phyloP scores from a whole-genome alignment of 1,140 invertebrate genomes.

The Orius insidiosus region DNA sequence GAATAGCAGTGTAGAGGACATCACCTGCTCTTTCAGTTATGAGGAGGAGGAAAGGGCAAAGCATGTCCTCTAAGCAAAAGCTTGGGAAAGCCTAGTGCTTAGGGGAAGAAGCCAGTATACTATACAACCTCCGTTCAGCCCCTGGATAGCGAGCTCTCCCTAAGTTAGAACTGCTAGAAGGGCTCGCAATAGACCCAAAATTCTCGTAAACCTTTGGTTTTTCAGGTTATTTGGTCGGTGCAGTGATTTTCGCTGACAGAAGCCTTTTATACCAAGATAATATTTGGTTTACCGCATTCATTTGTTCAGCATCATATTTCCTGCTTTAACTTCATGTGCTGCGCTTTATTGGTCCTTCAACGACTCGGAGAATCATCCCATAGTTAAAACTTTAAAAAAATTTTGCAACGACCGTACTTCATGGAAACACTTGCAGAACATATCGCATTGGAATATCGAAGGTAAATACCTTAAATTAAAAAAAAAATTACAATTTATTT shows the following conservation, averaged over 20 bases:
- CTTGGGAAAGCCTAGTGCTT: too few species aligned
- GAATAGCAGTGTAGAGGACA: too few species aligned
- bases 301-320: conserved; percentile 24
- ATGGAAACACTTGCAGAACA: conserved; percentile 50
- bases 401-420: conserved; percentile 40
- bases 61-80: too few species aligned
- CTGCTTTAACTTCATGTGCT: conserved; percentile 30
- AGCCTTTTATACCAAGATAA: conserved; percentile 26
- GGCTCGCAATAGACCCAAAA: too few species aligned
- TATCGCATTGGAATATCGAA: conserved; percentile 62
- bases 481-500: conserved; percentile 17
- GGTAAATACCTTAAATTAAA: conserved; percentile 28
- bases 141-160: too few species aligned
- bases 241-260: conserved; percentile 25
- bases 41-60: too few species aligned
- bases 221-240: conserved; percentile 39
- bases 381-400: conserved; percentile 41
- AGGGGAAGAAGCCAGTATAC: too few species aligned
- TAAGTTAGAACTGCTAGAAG: too few species aligned
- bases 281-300: conserved; percentile 25
- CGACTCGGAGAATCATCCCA: conserved; percentile 56
- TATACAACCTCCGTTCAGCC: too few species aligned
- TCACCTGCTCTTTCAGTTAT: too few species aligned
- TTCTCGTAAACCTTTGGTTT: too few species aligned
- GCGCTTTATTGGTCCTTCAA: conserved; percentile 28